Evolutionary conservation across 2,888 invertebrate genomes (phyloP), one percentile per base, ranked within the genome.

Genomic region (Microctonus hyperodae): DNA sequence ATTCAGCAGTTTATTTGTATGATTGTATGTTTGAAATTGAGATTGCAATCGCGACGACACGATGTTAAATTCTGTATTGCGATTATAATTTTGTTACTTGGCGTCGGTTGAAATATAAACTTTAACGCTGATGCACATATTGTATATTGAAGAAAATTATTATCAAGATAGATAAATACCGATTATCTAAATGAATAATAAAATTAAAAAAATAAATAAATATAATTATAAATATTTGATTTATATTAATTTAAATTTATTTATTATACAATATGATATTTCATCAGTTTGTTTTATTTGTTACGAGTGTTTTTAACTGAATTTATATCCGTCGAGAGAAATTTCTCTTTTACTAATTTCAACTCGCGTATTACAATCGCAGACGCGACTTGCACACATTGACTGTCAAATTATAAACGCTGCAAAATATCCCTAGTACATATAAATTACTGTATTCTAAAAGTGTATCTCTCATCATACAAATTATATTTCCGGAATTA

Each of bases 101-200:
- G 44, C 44, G 44, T 44, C 44, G 44, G 44, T 44, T 44, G 16
- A 44, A 44, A 44, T 44, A 44, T 44, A 44, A 44, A 44, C 44
- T 16, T 44, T 44, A 37, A 37, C 37, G 37, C n/a, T n/a, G n/a
- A n/a, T n/a, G n/a, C n/a, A n/a, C n/a, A n/a, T n/a, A n/a, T n/a
- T n/a, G 9, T 9, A 44, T 44, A 44, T 44, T 16, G 44, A n/a
- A n/a, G n/a, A n/a, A n/a, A n/a, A n/a, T n/a, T n/a, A n/a, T n/a
- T n/a, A n/a, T n/a, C n/a, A n/a, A n/a, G n/a, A n/a, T n/a, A n/a
- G n/a, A n/a, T n/a, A n/a, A n/a, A n/a, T n/a, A n/a, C n/a, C n/a
- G n/a, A n/a, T n/a, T n/a, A n/a, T n/a, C 7, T 44, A n/a, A n/a
- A n/a, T 5, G 2, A 37, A n/a, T 4, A 4, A 13, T 37, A 11